phyloP scores from a whole-genome alignment of 2,113 vertebrate species.

The Tringa solitaria region DNA sequence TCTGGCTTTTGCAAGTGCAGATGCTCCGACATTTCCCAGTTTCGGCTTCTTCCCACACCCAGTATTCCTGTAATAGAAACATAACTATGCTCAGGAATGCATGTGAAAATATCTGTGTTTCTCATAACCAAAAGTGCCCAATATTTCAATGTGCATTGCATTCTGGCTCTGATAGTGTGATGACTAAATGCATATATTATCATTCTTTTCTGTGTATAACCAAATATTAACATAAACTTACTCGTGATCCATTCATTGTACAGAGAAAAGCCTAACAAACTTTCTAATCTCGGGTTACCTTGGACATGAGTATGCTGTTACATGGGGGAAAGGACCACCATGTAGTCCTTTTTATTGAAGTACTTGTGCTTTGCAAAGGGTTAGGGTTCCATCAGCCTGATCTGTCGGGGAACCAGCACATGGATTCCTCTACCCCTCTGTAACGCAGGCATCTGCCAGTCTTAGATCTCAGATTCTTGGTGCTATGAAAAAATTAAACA shows the following conservation, averaged over 20 bases:
- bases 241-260: neutral
- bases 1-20: neutral
- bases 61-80: neutral
- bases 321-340: neutral
- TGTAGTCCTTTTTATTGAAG: neutral
- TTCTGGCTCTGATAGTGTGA: neutral
- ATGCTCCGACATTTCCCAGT: neutral
- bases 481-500: neutral
- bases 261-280: neutral
- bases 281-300: neutral
- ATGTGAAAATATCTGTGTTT: neutral
- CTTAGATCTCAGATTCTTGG: neutral
- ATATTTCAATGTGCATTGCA: neutral
- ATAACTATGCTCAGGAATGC: neutral
- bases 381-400: neutral
- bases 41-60: neutral
- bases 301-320: neutral
- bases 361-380: neutral
- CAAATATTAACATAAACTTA: neutral
- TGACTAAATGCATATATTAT: neutral
- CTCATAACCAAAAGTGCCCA: neutral
- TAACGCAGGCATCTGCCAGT: neutral
- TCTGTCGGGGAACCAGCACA: neutral
- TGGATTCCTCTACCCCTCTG: neutral
- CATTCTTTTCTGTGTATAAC: neutral